Evolutionary conservation across 2,797 vertebrate species (phyloP).

Genomic region (Phrynocephalus guinanensis): DNA sequence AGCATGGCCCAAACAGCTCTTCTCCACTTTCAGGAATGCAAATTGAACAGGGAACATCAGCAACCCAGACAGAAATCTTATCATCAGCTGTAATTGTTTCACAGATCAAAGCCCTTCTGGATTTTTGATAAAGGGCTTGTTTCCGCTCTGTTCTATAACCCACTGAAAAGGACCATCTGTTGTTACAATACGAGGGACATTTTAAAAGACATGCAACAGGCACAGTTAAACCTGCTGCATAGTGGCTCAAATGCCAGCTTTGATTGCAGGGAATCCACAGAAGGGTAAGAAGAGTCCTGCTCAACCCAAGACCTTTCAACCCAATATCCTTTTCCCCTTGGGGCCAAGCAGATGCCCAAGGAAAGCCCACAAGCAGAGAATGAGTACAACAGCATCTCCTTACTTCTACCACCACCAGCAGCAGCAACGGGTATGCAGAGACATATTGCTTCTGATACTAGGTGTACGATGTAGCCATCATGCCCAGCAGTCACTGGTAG

Average conservation of each 20-base stretch:
- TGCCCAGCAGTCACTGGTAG: not conserved
- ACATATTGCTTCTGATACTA: not conserved
- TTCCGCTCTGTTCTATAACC: not conserved
- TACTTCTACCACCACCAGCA: too few species aligned
- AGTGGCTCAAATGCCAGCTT: not conserved
- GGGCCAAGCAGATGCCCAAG: not conserved
- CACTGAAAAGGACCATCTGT: not conserved
- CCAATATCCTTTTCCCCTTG: not conserved
- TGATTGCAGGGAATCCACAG: not conserved
- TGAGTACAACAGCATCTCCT: not conserved
- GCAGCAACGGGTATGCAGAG: not conserved
- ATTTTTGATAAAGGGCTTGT: not conserved
- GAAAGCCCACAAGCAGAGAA: not conserved
- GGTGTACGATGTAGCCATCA: not conserved
- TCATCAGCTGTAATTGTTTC: not conserved
- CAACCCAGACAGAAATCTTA: not conserved
- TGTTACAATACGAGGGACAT: not conserved
- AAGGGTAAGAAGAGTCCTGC: not conserved
- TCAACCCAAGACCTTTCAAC: not conserved
- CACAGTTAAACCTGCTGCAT: not conserved
- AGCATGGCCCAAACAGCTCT: not conserved
- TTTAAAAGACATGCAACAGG: not conserved
- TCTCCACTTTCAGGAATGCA: slow-evolving; percentile 1
- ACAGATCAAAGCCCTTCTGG: not conserved
- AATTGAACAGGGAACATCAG: not conserved